Conservation (phyloP, 2,113 vertebrate species). For the Scatophagus argus region DNA sequence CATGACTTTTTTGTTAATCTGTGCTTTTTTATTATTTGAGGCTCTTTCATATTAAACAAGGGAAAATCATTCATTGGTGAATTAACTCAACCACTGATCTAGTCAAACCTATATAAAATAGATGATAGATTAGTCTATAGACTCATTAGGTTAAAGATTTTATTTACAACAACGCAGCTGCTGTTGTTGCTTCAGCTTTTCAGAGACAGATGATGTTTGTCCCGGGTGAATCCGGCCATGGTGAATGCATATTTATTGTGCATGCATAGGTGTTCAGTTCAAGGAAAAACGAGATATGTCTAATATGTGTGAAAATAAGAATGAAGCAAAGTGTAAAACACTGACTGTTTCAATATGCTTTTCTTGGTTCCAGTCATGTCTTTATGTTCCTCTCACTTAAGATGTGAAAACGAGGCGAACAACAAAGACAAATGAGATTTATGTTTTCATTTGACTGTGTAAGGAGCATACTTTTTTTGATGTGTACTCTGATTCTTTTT, state of each 20-base stretch:
- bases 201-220: no score
- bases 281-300: no score
- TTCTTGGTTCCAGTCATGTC: no score
- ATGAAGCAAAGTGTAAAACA: no score
- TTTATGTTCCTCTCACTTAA: background rate
- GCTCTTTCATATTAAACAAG: background rate
- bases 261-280: background rate
- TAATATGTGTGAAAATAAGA: no score
- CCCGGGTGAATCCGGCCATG: no score
- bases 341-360: no score
- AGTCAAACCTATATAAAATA: conserved; percentile 17
- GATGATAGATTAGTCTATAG: conserved; percentile 9
- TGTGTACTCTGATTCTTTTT: background rate
- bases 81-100: conserved; percentile 4
- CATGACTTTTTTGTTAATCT: background rate
- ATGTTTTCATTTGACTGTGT: background rate
- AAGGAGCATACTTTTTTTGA: background rate
- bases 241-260: background rate
- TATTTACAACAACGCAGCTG: conserved; percentile 33
- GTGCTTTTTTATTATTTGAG: background rate
- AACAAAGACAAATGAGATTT: background rate
- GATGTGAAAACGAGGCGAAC: background rate
- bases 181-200: conserved; percentile 1
- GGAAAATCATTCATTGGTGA: background rate
- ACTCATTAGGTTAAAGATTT: conserved; percentile 9